Conservation (phyloP, 2,797 vertebrate species). For the Esox masquinongy region DNA sequence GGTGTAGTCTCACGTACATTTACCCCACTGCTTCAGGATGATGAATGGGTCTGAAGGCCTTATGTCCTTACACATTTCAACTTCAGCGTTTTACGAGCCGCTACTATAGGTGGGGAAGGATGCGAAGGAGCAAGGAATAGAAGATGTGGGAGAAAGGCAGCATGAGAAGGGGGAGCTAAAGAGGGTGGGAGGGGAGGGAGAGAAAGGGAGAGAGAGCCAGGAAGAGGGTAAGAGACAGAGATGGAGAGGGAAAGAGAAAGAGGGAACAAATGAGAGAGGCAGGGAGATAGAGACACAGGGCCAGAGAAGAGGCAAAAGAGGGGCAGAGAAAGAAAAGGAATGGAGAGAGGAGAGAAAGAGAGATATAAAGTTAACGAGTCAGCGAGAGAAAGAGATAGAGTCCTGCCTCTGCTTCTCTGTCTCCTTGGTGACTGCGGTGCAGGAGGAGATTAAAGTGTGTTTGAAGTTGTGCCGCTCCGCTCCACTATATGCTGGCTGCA, state of each 20-base stretch:
- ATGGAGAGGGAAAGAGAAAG: not conserved
- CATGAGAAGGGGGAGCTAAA: no score
- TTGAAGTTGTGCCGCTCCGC: constrained; percentile 65
- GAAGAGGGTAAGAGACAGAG: not conserved
- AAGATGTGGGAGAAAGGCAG: no score
- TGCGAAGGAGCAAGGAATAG: not conserved
- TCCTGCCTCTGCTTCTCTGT: constrained; percentile 29
- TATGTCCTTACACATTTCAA: no score
- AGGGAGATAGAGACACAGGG: no score
- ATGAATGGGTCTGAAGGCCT: no score
- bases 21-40: constrained; percentile 55
- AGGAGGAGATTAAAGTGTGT: constrained; percentile 73
- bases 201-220: no score
- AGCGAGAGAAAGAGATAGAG: not conserved
- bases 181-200: no score
- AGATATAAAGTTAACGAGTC: no score
- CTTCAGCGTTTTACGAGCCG: not conserved
- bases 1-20: constrained; percentile 64
- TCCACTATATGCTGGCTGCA: constrained; percentile 10
- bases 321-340: no score
- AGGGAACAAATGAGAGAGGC: no score
- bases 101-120: not conserved
- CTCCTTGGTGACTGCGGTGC: constrained; percentile 63
- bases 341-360: not conserved
- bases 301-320: not conserved